These are phyloP conservation scores for Eurystomus gularis DNA, from an alignment of 2,113 vertebrate species.

Conservation along the genomic window DNA sequence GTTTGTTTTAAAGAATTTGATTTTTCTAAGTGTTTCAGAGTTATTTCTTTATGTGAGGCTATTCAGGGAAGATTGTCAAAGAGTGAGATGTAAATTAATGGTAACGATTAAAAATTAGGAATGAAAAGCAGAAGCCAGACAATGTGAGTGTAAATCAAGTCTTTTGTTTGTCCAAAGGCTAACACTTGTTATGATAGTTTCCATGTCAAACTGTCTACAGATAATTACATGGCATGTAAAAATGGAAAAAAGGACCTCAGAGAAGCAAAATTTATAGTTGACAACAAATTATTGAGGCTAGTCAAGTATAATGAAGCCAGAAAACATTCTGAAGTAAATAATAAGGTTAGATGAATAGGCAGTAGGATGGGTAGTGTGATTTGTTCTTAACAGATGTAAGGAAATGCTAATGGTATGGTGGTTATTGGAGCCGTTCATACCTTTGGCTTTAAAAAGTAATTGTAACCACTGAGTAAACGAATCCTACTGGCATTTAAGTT, in stretches of 20 bases:
- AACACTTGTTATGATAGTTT: neutral
- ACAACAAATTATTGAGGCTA: conserved; percentile 6
- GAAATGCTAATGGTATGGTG: neutral
- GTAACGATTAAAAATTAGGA: neutral
- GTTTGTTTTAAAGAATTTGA: neutral
- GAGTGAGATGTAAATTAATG: neutral
- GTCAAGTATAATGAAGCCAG: conserved; percentile 6
- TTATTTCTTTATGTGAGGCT: neutral
- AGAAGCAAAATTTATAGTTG: neutral
- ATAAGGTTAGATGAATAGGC: neutral
- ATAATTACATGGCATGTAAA: neutral
- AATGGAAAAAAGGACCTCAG: neutral
- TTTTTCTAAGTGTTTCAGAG: neutral
- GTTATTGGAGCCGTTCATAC: neutral
- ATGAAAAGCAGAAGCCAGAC: neutral
- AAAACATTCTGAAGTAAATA: conserved; percentile 29
- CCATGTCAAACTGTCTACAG: neutral
- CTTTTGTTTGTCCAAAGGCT: neutral
- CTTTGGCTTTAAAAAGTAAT: neutral
- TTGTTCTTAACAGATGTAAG: neutral
- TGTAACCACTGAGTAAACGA: neutral
- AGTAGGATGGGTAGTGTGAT: neutral
- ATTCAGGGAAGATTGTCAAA: neutral
- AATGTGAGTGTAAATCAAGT: neutral
- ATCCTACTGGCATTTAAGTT: neutral